Evolutionary conservation across 2,797 vertebrate species (phyloP).

Genomic region (Podarcis siculus): DNA sequence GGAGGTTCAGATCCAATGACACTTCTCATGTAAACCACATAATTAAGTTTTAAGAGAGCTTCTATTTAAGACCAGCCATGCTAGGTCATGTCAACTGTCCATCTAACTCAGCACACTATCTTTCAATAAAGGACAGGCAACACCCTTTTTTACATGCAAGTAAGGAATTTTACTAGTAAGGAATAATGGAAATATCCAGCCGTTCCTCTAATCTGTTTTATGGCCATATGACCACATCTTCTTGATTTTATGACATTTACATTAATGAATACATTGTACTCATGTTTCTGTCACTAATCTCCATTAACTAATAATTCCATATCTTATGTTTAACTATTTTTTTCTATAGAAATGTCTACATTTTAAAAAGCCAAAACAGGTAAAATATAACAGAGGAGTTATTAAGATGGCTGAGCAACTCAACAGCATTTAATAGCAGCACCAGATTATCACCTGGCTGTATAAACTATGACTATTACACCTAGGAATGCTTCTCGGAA

Average conservation of each 20-base stretch:
- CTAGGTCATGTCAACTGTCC: not conserved
- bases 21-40: conserved; percentile 15
- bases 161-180: not conserved
- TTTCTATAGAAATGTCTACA: not conserved
- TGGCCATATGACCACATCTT: not conserved
- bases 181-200: not conserved
- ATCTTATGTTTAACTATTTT: not conserved
- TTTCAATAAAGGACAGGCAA: not conserved
- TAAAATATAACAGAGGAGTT: not conserved
- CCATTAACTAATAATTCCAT: not conserved
- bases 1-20: not conserved
- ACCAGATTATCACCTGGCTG: not conserved
- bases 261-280: not conserved
- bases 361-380: not conserved
- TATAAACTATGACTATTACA: not conserved
- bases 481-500: not conserved
- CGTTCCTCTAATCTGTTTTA: not conserved
- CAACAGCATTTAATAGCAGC: not conserved
- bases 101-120: not conserved
- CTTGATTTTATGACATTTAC: not conserved
- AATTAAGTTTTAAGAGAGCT: conserved; percentile 37
- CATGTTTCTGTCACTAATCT: not conserved
- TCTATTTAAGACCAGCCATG: conserved; percentile 16
- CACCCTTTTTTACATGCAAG: not conserved
- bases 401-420: not conserved